Base-by-base conservation (phyloP, 2,888 invertebrate genomes). In the Penaeus monodon region DNA sequence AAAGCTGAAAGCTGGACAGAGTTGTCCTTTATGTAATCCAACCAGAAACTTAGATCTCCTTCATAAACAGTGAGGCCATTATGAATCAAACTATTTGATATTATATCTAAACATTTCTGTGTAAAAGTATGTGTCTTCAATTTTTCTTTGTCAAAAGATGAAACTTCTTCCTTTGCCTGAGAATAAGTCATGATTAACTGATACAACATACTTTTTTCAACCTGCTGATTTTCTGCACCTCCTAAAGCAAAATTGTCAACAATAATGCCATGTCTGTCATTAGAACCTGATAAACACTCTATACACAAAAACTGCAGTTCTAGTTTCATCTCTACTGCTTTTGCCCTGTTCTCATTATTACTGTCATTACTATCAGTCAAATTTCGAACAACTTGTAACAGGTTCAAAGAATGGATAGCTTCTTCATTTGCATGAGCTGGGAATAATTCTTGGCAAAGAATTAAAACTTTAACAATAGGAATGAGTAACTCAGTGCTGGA, bases 1-100 rank as follows among this genome's bases (percentile, higher is more conserved):
- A 88, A 88, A 12, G 63, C 33, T 22, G 88, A 57, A 27, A 81
- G 80, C 44, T 88, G 84, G 44, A 57, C 68, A 22, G 44, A 24
- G n/a, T 63, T 44, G 1, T 24, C 65, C 22, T 49, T 57, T 10
- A 88, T 84, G 65, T 84, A 76, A 49, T 33, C 84, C 77, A 88
- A 70, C 88, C 88, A 88, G 14, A 76, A 63, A 10, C 80, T 88
- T 38, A 84, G 27, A 70, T 76, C 81, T 22, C 86, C 83, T 77
- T 84, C 84, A 70, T 84, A 49, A 63, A 64, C 63, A 8, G 84
- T 29, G 24, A 88, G 44, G 2, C 88, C 88, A 27, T 57, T 24
- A 57, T 81, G 76, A 14, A 66, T 49, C n/a, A 88, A 77, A 22
- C 20, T 65, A 76, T 27, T 63, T 65, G 88, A 84, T 64, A 86